Base-by-base conservation (phyloP, 2,888 invertebrate species). In the Himalopsyche kuldschensis region DNA sequence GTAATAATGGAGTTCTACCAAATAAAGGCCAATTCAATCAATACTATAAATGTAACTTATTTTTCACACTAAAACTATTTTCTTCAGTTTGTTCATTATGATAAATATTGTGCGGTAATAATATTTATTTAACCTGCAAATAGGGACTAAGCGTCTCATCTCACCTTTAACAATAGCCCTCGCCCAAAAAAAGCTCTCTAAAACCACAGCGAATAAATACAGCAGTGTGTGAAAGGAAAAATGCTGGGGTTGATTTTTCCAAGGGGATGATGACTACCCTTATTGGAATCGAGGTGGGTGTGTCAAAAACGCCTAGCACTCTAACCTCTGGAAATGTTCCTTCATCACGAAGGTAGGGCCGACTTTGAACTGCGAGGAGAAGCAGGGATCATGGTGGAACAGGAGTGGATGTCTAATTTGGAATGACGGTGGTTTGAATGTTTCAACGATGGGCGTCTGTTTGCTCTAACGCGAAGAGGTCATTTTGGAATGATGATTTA, bases 261-360 rank as follows among this genome's bases (percentile, higher is more conserved):
- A 55, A 55, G 55, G 55, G 55, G 55, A 55, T 20, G 20, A 55
- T 55, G 55, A 55, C 55, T 24, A 55, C 55, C 55, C 55, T 55
- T 24, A 24, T 55, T 55, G 55, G 55, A n/a, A 55, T 55, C 55
- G 55, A 69, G 82, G 82, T 69, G 82, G 82, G 82, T 82, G 82
- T 82, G 82, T 78, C 79, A 15, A 79, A 47, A 82, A 82, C 82
- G 82, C 82, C 82, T 79, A 79, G 78, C 82, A 82, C 82, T 82
- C 82, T 75, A 82, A 27, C 75, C 78, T 47, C 79, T 82, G 78
- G 55, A 82, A 78, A 82, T 82, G 82, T 79, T 78, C 78, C 79
- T 82, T 79, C 82, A 82, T 82, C 82, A 82, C 82, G 82, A 82
- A 82, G 55, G 55, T 55, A 55, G 20, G 55, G 55, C 20, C 20